Base-by-base conservation (phyloP, 2,113 vertebrate species). In the Collichthys lucidus region DNA sequence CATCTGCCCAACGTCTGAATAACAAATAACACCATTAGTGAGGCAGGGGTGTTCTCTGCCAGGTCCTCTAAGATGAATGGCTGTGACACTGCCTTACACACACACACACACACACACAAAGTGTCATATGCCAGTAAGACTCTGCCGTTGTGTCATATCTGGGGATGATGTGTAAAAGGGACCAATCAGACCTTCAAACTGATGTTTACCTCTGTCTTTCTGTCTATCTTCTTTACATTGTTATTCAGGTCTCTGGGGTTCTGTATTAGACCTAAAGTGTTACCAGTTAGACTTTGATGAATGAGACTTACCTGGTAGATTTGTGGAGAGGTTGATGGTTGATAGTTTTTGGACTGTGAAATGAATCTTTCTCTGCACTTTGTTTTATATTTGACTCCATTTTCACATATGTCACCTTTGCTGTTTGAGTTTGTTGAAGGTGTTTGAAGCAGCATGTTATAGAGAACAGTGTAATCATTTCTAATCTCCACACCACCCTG, bases 11-110 rank as follows among this genome's bases (percentile, higher is more conserved):
- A 50, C 50, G 79, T 92, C 81, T 86, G 84, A 89, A 89, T 89
- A 92, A 92, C 89, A 91, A 91, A 92, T 89, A 92, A 88, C 77
- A 84, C 88, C 83, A 93, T 92, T 88, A 91, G 85, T 55, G 82
- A 83, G 83, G 89, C 75, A 79, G 80, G 82, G 46, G 69, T 52
- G 59, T 87, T 83, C 82, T 89, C 83, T 90, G 86, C 79, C 75
- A 85, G 85, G 74, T 85, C 73, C 84, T 75, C 60, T 42, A 86
- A 90, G 89, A 93, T 91, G 67, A 91, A 91, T 92, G 46, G 73
- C 61, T 59, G 20, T 82, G 79, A 83, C 82, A 83, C 50, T 49
- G 22, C 61, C 40, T 20, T 55, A 3, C 35, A 5, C 60, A 44
- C 47, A 77, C 76, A 24, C 47, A 31, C 35, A 40, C 24, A 52